Conservation (phyloP, 2,888 invertebrate genomes). For the Agapostemon virescens region DNA sequence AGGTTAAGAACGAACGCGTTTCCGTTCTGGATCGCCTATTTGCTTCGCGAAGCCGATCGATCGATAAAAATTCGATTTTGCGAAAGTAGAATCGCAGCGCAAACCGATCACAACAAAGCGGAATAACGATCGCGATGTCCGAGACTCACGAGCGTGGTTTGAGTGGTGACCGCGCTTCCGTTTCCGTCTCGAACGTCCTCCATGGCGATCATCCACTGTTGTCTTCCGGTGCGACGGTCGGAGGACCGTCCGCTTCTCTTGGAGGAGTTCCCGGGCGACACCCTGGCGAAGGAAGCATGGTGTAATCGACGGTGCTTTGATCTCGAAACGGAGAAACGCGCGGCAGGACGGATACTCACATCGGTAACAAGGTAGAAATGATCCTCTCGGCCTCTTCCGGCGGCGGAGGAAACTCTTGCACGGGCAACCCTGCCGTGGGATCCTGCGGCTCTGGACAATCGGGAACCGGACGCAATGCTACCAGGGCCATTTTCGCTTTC, state of each 20-base stretch:
- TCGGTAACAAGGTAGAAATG: conserved; percentile 88
- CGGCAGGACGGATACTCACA: conserved; percentile 81
- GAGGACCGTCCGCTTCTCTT: conserved; percentile 82
- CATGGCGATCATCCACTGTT: conserved; percentile 79
- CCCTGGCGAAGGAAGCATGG: conserved; percentile 80
- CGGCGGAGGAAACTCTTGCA: conserved; percentile 86
- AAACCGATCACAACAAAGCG: not conserved
- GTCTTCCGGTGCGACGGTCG: conserved; percentile 78
- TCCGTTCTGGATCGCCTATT: too few species aligned
- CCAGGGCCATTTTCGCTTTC: conserved; percentile 88
- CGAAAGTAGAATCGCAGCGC: not conserved
- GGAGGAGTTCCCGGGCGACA: conserved; percentile 86
- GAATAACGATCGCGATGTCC: not conserved
- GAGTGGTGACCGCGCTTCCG: conserved; percentile 83
- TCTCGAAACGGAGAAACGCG: not conserved
- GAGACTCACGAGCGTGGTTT: conserved; percentile 89
- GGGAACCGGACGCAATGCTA: conserved; percentile 83
- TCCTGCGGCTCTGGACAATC: conserved; percentile 82
- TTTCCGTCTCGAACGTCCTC: conserved; percentile 75
- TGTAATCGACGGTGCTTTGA: not conserved
- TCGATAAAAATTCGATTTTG: accelerated
- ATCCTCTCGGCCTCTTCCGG: conserved; percentile 89
- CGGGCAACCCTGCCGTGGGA: conserved; percentile 77
- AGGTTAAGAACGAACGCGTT: too few species aligned
- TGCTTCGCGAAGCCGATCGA: too few species aligned